Evolutionary conservation across 2,888 invertebrate genomes (phyloP), one percentile per base, ranked within the genome.

Genomic region (Torymus auratus): DNA sequence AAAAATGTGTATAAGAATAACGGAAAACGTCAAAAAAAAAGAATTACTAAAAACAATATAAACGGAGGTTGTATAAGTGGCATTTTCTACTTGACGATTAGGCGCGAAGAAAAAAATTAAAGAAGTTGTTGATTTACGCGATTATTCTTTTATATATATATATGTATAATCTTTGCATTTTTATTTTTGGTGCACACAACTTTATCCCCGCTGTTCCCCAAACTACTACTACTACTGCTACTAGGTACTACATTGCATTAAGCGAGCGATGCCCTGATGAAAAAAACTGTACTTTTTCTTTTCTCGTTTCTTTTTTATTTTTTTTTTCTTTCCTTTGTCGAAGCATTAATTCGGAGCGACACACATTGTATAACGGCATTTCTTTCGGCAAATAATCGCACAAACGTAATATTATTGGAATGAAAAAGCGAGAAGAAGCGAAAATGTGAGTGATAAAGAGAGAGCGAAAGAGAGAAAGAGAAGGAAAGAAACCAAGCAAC

Each of bases 151-250:
- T 41, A 41, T 41, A 41, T 41, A 41, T 41, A 41, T 41, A 41
- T 41, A 41, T 82, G 62, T 70, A 75, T 65, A 52, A 14, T 72
- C 69, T 76, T 62, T 77, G 64, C 64, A 72, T 79, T 81, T 74
- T 41, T 41, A 41, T 41, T 71, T 68, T 68, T 76, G 62, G 84
- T 86, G 86, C 85, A 86, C 85, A 88, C 41, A 41, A 41, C 41
- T 86, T 86, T 86, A 86, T 85, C 86, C 82, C 80, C 41, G 41
- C 41, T 41, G 15, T 0, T 11, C 1, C 52, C 10, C 52, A 67
- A 17, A 15, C 50, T 50, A 14, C 52, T 55, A 55, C 23, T 23
- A 20, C 10, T n/a, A 10, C 20, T 14, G 13, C 53, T 17, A 53
- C 65, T 52, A n/a, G n/a, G n/a, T n/a, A 13, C 28, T 50, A 52